Conservation (phyloP, 2,797 vertebrate species). For the Enteromius thamalakanensis region DNA sequence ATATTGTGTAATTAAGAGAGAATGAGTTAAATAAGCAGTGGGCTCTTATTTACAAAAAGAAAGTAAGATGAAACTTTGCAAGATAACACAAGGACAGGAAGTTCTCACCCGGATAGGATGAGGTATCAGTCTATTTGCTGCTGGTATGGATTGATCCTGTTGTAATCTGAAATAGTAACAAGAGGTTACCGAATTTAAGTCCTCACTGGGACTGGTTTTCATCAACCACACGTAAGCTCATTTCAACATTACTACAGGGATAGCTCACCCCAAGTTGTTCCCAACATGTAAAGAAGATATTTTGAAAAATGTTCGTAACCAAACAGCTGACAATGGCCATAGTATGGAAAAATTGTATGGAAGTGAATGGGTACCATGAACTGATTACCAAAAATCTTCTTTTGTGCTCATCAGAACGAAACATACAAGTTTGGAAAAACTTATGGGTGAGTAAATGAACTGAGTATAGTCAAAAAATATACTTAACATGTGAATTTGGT, state of each 20-base stretch:
- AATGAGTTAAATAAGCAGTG: constrained; percentile 41
- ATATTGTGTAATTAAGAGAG: constrained; percentile 39
- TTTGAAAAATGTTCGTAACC: background rate
- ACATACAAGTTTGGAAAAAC: background rate
- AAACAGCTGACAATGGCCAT: background rate
- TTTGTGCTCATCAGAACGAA: background rate
- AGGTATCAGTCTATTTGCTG: constrained; percentile 71
- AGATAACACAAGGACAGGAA: constrained; percentile 69
- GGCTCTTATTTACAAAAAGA: constrained; percentile 44
- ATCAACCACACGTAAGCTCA: constrained; percentile 2
- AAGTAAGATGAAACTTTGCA: constrained; percentile 55
- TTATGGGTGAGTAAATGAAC: background rate
- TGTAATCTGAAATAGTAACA: constrained; percentile 41
- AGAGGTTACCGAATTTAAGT: constrained; percentile 41
- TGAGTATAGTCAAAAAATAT: background rate
- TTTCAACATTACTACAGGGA: background rate
- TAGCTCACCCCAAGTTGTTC: background rate
- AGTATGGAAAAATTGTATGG: background rate
- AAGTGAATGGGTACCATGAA: background rate
- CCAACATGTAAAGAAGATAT: background rate
- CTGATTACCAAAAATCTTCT: background rate
- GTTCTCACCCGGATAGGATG: constrained; percentile 64
- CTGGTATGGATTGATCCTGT: constrained; percentile 69
- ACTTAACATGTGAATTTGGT: background rate
- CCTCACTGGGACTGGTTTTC: constrained; percentile 37